A percentile compares a stretch with the other conserved stretches of the same genome.
phyloP scores from a whole-genome alignment of 2,113 vertebrate genomes.

The Hippopotamus amphibius region DNA sequence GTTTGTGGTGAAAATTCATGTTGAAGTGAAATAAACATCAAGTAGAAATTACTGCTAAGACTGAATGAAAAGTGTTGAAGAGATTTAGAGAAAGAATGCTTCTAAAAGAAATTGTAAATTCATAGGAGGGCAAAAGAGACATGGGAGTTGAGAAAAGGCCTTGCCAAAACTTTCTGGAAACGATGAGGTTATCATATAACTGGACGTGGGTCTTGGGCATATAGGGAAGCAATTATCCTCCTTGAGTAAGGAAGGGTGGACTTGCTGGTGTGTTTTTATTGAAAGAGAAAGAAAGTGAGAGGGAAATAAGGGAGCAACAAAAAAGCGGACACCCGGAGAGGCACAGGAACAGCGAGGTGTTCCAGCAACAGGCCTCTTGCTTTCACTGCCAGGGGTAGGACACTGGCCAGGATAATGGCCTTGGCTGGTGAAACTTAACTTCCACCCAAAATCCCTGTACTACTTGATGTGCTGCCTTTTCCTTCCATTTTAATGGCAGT shows the following conservation, averaged over 20 bases:
- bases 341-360: background rate
- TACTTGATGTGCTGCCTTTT: background rate
- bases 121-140: background rate
- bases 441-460: background rate
- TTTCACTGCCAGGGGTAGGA: background rate
- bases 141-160: background rate
- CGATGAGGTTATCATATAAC: background rate
- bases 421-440: background rate
- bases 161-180: slow-evolving; percentile 1
- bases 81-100: background rate
- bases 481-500: background rate
- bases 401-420: background rate
- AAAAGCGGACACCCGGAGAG: background rate
- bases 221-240: background rate
- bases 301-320: background rate
- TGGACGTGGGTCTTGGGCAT: background rate
- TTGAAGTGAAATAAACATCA: slow-evolving; percentile 35
- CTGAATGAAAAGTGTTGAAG: background rate
- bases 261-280: background rate
- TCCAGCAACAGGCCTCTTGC: background rate
- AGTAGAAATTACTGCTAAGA: background rate
- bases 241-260: background rate
- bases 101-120: background rate
- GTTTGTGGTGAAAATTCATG: slow-evolving; percentile 52
- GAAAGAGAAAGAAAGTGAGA: background rate